phyloP scores from a whole-genome alignment of 2,797 vertebrate species.

The Bradypus variegatus region DNA sequence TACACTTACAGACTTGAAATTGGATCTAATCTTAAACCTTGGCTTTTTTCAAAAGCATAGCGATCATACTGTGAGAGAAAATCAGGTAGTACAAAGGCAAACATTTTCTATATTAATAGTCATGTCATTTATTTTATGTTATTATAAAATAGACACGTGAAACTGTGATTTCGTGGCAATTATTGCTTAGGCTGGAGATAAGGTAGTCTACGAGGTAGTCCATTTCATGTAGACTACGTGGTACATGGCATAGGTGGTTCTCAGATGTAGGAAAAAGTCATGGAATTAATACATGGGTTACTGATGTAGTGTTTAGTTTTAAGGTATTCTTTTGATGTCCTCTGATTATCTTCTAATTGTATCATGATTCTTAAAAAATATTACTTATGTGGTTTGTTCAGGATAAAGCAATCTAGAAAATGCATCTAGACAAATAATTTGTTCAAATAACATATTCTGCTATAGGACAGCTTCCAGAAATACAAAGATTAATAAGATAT shows the following conservation, averaged over 20 bases:
- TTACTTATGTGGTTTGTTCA: not conserved
- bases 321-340: not conserved
- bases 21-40: not conserved
- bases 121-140: constrained; percentile 27
- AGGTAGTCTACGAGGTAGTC: not conserved
- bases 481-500: not conserved
- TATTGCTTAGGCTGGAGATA: not conserved
- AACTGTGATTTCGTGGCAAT: constrained; percentile 27
- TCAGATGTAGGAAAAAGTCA: not conserved
- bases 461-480: not conserved
- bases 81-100: not conserved
- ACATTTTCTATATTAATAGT: constrained; percentile 4
- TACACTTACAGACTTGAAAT: constrained; percentile 19
- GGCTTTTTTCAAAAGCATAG: constrained; percentile 12
- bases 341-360: not conserved
- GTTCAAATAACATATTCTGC: not conserved
- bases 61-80: constrained; percentile 8
- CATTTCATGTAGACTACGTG: not conserved
- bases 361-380: not conserved
- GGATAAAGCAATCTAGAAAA: constrained; percentile 5
- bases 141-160: not conserved
- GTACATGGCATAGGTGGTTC: not conserved
- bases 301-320: not conserved
- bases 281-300: not conserved
- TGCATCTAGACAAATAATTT: constrained; percentile 2